phyloP scores from a whole-genome alignment of 2,888 invertebrate species.

The Villa cingulata region DNA sequence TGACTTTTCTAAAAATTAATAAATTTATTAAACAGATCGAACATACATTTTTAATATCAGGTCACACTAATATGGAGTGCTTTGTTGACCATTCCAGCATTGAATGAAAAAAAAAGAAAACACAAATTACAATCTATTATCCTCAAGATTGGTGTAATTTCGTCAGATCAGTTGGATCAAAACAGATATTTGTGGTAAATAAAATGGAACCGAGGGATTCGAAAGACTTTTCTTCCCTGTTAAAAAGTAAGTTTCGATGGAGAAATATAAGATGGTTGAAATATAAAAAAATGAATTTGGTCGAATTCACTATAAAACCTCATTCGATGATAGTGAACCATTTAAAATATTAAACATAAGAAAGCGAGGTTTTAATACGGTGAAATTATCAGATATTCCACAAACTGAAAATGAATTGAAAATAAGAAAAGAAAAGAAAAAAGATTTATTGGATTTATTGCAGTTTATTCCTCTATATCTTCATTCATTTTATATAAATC shows the following conservation, averaged over 20 bases:
- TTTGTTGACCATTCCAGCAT: constrained; percentile 1
- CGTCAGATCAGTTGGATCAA: not conserved
- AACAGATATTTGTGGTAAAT: not conserved
- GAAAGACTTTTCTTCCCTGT: not conserved
- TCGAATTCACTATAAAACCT: no score
- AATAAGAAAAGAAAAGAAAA: no score
- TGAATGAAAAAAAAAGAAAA: constrained; percentile 1
- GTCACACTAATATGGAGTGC: constrained; percentile 12
- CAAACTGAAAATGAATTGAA: no score
- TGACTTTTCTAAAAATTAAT: constrained; percentile 5
- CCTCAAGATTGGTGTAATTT: not conserved
- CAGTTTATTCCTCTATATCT: no score
- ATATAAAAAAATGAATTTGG: not conserved
- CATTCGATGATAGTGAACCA: no score
- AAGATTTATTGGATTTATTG: no score
- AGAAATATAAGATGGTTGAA: constrained; percentile 4
- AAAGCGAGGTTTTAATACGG: no score
- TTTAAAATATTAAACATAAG: no score
- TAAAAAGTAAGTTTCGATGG: not conserved
- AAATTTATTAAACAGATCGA: constrained; percentile 11
- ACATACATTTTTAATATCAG: constrained; percentile 14
- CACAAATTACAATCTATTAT: not conserved
- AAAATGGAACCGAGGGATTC: not conserved
- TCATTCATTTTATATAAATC: no score
- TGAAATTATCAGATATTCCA: no score